Base-by-base conservation (phyloP, 1,140 invertebrate species). In the Sycobia sp. region DNA sequence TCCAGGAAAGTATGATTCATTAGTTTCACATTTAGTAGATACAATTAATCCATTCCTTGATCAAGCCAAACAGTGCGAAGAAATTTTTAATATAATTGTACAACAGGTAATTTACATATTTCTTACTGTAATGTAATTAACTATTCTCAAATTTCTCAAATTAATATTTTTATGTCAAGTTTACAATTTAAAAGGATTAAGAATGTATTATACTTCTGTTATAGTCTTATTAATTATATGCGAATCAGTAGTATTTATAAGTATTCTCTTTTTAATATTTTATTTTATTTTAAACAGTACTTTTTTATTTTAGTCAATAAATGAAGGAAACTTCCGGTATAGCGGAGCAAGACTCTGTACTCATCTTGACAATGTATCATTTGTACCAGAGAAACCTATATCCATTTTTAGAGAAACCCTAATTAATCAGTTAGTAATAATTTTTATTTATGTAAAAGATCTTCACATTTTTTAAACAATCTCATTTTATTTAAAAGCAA, bases 301-400 rank as follows among this genome's bases (percentile, higher is more conserved):
- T 62, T 43, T 11, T 36, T 36, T 32, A 20, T 78, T 76, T 38
- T 66, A 88, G 86, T 87, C 86, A 29, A 86, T 89, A 65, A 79
- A 69, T n/a, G 86, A 88, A 74, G 77, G 84, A 4, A 88, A 89
- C 71, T 88, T 89, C 72, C 84, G 87, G 64, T 89, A 88, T 76
- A 88, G 86, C 68, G 87, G 86, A 36, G 86, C 86, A 20, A 80
- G 87, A 9, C 75, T 88, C 9, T 88, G 86, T 70, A 84, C 83
- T 36, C 84, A 85, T 82, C 81, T 87, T 27, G 85, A 86, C 61
- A 84, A 82, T 22, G 73, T 73, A 18, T 68, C 69, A 44, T 67
- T 68, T 32, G 60, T 64, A 14, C 44, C 63, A 22, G 78, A 75
- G 5, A 54, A 80, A 51, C 73, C 74, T 34, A 68, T 77, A 43